Conservation (phyloP, 2,113 vertebrate genomes). For the Aythya baeri region DNA sequence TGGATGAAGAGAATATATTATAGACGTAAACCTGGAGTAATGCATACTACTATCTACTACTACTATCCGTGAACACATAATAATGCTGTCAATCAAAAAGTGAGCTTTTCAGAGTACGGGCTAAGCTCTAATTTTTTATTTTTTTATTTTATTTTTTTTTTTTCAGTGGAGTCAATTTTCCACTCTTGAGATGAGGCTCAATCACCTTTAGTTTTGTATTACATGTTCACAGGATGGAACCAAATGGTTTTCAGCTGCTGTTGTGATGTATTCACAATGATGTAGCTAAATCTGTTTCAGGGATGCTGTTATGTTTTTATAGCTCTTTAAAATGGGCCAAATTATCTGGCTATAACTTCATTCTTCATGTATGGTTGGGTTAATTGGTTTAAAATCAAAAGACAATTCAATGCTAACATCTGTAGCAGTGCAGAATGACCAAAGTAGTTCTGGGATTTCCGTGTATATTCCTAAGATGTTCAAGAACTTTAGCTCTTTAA, state of each 20-base stretch:
- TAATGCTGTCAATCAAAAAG: background rate
- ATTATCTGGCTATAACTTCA: background rate
- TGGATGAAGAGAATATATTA: background rate
- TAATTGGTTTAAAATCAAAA: conserved; percentile 21
- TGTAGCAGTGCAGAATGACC: background rate
- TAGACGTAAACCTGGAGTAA: background rate
- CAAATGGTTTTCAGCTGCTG: background rate
- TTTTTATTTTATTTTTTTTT: background rate
- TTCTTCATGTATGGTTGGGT: conserved; percentile 2
- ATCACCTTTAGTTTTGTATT: background rate
- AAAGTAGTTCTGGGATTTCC: background rate
- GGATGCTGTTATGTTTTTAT: background rate
- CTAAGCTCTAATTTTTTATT: background rate
- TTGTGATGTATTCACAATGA: background rate
- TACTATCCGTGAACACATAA: background rate
- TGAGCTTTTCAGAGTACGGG: background rate
- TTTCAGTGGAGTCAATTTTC: background rate
- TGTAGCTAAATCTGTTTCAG: background rate
- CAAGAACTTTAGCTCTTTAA: background rate
- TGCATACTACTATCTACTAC: background rate
- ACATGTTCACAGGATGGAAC: background rate
- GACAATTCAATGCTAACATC: background rate
- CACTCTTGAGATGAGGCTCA: background rate
- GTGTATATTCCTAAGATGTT: background rate
- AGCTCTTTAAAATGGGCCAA: background rate